phyloP scores from a whole-genome alignment of 2,797 vertebrate species.

The Hydrophis major region DNA sequence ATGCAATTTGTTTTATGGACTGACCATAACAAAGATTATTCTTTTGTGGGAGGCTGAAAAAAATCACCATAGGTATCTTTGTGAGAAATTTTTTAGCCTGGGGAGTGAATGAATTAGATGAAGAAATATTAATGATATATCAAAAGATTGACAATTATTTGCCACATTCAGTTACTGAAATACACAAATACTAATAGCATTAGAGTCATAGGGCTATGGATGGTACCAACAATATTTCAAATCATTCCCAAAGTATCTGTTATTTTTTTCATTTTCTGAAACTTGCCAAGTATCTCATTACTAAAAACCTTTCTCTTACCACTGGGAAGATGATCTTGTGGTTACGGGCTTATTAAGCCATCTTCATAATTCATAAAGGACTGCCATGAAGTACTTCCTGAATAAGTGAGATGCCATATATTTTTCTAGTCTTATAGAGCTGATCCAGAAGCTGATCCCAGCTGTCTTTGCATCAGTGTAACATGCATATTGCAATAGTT shows the following conservation, averaged over 20 bases:
- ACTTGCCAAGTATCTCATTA: background rate
- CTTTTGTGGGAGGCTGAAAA: background rate
- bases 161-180: background rate
- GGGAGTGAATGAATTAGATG: background rate
- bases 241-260: background rate
- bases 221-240: background rate
- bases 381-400: background rate
- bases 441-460: background rate
- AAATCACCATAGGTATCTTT: background rate
- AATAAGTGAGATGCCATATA: background rate
- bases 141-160: background rate
- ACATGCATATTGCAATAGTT: background rate
- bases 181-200: background rate
- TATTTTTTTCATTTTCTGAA: background rate
- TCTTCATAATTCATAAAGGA: background rate
- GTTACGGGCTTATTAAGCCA: background rate
- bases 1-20: background rate
- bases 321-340: background rate
- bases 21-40: background rate
- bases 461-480: background rate
- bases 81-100: background rate
- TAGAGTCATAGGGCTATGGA: background rate
- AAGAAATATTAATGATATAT: background rate
- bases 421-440: background rate
- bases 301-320: background rate